A percentile compares a stretch with the other conserved stretches of the same genome.
Conservation (phyloP, 2,888 invertebrate genomes). For the Caenorhabditis macrosperma region DNA sequence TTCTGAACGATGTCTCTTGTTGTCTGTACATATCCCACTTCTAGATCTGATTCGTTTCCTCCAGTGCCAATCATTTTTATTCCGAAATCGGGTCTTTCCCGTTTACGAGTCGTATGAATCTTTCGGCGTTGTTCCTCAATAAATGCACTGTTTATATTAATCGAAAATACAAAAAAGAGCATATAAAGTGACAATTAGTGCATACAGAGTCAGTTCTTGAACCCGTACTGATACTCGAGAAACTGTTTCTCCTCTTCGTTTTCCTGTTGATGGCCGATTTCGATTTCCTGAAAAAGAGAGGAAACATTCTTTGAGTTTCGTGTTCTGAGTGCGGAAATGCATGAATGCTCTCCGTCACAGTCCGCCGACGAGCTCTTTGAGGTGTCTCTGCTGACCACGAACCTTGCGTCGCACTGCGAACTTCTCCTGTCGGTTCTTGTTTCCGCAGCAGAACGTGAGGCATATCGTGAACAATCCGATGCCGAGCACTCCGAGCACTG, state of each 20-base stretch:
- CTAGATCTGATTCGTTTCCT: conserved; percentile 25
- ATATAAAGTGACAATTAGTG: neutral
- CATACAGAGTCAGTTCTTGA: conserved; percentile 57
- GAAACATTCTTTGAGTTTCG: neutral
- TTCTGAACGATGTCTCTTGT: conserved; percentile 18
- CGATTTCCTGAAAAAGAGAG: conserved; percentile 67
- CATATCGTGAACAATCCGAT: conserved; percentile 79
- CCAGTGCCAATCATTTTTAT: conserved; percentile 17
- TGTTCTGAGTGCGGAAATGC: conserved; percentile 16
- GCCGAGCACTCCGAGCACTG: conserved; percentile 80
- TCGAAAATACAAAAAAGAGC: conserved; percentile 12
- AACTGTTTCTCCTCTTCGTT: conserved; percentile 76
- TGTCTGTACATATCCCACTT: conserved; percentile 8
- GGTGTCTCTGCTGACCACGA: neutral
- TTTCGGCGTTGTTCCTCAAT: conserved; percentile 11
- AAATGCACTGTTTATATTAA: conserved; percentile 13
- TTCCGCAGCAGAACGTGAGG: conserved; percentile 77
- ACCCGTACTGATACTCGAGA: conserved; percentile 79
- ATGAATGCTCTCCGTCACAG: neutral
- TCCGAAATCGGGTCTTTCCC: conserved; percentile 11
- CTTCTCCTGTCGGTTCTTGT: conserved; percentile 62
- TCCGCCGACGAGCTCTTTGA: neutral
- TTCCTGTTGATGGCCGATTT: conserved; percentile 71
- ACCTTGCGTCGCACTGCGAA: conserved; percentile 71
- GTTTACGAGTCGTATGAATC: conserved; percentile 28